Base-by-base conservation (phyloP, 2,113 vertebrate genomes). In the Anguilla japonica region DNA sequence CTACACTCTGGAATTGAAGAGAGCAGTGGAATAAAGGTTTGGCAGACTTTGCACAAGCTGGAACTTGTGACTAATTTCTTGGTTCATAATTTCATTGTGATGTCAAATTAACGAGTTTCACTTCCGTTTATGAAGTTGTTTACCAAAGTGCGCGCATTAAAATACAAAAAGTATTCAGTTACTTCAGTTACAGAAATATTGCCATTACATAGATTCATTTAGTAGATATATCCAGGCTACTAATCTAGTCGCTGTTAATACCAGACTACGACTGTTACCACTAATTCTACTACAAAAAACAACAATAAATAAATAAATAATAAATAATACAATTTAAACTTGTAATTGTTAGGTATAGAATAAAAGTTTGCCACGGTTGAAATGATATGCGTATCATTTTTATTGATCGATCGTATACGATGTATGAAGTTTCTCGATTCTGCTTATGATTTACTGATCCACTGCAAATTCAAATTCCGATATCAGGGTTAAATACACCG, bases 1-100 rank as follows among this genome's bases (percentile, higher is more conserved):
- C 78, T 81, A 22, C 67, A 46, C 34, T 41, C 43, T 79, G 50
- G 71, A 46, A 18, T 29, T 40, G 71, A 85, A n/a, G 34, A 34
- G 43, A 85, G 43, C 83, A 78, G 71, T 67, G 16, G 84, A 46
- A 85, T 16, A 53, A 14, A 34, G 79, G 56, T 34, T 63, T 86
- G 56, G 79, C 53, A 63, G 79, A 53, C 26, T 34, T 67, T 50
- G 2, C 26, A 60, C 46, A 40, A 43, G 20, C n/a, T 81, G 26
- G 56, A 81, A 53, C 39, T 7, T 26, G 57, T 41, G 8, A 41
- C 46, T 29, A 75, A 75, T 75, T 75, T 75, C 71, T n/a, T 26
- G n/a, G 71, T 75, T 34, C 75, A 57, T 80, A 85, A 60, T 80
- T 60, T 29, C 79, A 60, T 80, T 60, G 16, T n/a, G 71, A 26